Percentiles rank a stretch among this genome's conserved stretches.
These are phyloP conservation scores for Cremastobaeus sp. DNA, from an alignment of 2,888 invertebrate species.

Conservation along the genomic window DNA sequence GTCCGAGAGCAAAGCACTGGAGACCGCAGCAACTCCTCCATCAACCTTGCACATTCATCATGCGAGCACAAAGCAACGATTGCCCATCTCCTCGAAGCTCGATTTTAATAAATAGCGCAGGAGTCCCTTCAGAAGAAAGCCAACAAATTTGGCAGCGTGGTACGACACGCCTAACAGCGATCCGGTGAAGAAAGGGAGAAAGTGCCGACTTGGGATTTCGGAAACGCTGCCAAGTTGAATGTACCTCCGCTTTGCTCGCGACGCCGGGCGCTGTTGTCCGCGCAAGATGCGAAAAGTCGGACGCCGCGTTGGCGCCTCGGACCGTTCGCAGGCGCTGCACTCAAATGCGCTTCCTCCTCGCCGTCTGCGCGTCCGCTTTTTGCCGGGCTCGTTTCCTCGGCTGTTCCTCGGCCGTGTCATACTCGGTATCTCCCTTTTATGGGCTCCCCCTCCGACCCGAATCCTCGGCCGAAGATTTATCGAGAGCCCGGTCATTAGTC, in stretches of 20 bases:
- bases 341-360: conserved; percentile 50
- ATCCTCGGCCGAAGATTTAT: conserved; percentile 49
- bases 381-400: conserved; percentile 44
- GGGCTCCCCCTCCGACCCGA: conserved; percentile 16
- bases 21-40: too few species aligned
- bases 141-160: conserved; percentile 30
- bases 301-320: conserved; percentile 73
- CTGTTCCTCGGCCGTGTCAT: conserved; percentile 38
- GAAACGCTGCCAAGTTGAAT: conserved; percentile 71
- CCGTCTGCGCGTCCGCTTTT: conserved; percentile 50
- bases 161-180: conserved; percentile 22
- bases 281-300: conserved; percentile 62
- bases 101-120: conserved; percentile 47
- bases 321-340: conserved; percentile 59
- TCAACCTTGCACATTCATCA: conserved; percentile 44
- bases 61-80: conserved; percentile 27
- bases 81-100: conserved; percentile 24
- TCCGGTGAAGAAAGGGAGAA: conserved; percentile 52
- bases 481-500: conserved; percentile 63
- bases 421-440: conserved; percentile 59
- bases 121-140: conserved; percentile 29
- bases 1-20: too few species aligned
- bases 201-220: conserved; percentile 56
- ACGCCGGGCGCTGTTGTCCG: conserved; percentile 59
- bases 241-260: conserved; percentile 68